phyloP scores from a whole-genome alignment of 1,140 invertebrate genomes.

The Diuraphis noxia region DNA sequence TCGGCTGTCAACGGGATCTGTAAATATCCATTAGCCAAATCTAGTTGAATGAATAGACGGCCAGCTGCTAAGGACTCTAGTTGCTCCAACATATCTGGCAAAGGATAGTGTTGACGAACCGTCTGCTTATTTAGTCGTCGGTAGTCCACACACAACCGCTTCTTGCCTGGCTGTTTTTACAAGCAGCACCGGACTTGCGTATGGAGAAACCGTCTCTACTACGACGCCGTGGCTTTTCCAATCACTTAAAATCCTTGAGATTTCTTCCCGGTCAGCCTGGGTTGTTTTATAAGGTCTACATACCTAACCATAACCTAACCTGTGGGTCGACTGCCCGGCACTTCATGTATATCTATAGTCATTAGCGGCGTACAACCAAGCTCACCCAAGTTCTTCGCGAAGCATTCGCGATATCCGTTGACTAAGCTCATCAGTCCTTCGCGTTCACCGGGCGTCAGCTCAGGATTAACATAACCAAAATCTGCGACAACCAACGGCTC shows the following conservation, averaged over 20 bases:
- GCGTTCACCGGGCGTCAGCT: neutral
- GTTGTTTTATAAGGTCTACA: constrained; percentile 14
- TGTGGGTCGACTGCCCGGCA: neutral
- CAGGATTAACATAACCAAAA: neutral
- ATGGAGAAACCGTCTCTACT: constrained; percentile 56
- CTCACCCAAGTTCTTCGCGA: neutral
- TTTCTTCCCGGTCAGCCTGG: neutral
- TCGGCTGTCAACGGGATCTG: constrained; percentile 48
- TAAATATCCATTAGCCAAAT: constrained; percentile 55
- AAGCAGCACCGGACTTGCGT: no score
- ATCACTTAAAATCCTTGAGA: neutral
- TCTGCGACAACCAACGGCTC: neutral
- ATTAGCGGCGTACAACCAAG: neutral
- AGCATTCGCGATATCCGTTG: neutral
- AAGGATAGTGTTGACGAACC: constrained; percentile 54
- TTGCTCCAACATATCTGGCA: constrained; percentile 56
- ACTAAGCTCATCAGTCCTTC: neutral
- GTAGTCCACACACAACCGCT: no score
- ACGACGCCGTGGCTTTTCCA: constrained; percentile 55
- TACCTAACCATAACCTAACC: no score
- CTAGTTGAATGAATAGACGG: constrained; percentile 53
- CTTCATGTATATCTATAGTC: neutral
- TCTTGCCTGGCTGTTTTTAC: no score
- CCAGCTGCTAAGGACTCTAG: constrained; percentile 53
- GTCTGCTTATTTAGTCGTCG: constrained; percentile 55